Evolutionary conservation across 2,888 invertebrate species (phyloP), one percentile per base, ranked within the genome.

Genomic region (Eristalinus aeneus): DNA sequence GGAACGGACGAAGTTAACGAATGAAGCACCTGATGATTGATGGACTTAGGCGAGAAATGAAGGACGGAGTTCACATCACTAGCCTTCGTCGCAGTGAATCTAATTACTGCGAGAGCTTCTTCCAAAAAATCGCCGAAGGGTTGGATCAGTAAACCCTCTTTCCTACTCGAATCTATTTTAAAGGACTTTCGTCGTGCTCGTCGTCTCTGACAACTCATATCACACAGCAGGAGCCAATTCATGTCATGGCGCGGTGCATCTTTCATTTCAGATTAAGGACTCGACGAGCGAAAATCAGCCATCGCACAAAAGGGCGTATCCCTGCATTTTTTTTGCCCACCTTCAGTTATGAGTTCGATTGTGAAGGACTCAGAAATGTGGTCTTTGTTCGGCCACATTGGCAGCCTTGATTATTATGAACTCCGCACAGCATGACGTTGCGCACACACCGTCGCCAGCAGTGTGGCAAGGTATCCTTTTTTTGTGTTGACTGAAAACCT

Each of bases 371-470:
- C 72, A 72, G 72, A 85, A 85, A 85, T 85, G 85, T 65, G 85
- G 85, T 85, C 85, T 73, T 81, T 85, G 85, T 85, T 81, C 85
- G 76, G 85, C 73, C 81, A 85, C 85, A 85, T 68, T 63, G 61
- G 64, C 65, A 36, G 20, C 20, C 34, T 11, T 71, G 74, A 74
- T 82, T 69, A 67, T 77, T 81, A 86, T 86, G 77, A 78, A 77
- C 46, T 86, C 22, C 56, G 64, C 82, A 82, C 86, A 86, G 82
- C 86, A 67, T 65, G 81, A 67, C 58, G 71, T 61, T 54, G 39
- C 60, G 31, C 68, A 68, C 74, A 56, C 34, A 75, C 75, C 34
- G 27, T 5, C 27, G 54, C 63, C 34, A 46, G 16, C 1, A 34
- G 3, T n/a, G 1, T 46, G 46, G 16, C 46, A 46, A 8, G 16